Evolutionary conservation across 2,797 vertebrate species (phyloP).

Genomic region (Tapirus indicus): DNA sequence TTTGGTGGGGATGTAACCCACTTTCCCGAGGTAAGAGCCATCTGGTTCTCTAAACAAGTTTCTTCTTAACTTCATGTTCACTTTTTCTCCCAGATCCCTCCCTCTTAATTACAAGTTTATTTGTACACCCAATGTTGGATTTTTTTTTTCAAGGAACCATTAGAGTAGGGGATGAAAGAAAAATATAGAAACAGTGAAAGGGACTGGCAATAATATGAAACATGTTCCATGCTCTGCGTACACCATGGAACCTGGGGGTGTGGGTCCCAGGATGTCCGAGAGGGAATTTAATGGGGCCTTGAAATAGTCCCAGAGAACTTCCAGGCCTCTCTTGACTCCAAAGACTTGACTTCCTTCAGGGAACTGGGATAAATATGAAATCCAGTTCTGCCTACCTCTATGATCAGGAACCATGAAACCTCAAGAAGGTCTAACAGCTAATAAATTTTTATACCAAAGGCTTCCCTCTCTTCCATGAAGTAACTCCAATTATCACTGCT

Average conservation of each 20-base stretch:
- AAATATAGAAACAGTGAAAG: neutral
- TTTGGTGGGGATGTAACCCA: neutral
- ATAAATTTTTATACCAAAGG: neutral
- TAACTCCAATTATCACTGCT: neutral
- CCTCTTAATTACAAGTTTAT: neutral
- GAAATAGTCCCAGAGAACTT: neutral
- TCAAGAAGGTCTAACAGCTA: neutral
- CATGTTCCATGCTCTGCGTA: neutral
- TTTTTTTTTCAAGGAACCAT: neutral
- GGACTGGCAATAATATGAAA: neutral
- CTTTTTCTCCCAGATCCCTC: constrained; percentile 53
- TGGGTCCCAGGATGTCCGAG: neutral
- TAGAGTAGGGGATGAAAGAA: neutral
- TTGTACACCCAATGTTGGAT: neutral
- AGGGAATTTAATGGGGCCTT: neutral
- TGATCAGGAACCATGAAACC: neutral
- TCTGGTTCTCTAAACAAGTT: neutral
- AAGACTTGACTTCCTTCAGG: neutral
- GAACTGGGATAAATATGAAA: neutral
- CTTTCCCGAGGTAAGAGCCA: neutral
- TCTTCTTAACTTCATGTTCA: constrained; percentile 7
- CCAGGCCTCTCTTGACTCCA: neutral
- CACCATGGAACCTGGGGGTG: neutral
- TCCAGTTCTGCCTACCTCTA: neutral
- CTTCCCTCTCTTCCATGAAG: neutral